These are phyloP conservation scores for Drosophila parvula DNA, from an alignment of 1,140 invertebrate genomes.

Conservation along the genomic window DNA sequence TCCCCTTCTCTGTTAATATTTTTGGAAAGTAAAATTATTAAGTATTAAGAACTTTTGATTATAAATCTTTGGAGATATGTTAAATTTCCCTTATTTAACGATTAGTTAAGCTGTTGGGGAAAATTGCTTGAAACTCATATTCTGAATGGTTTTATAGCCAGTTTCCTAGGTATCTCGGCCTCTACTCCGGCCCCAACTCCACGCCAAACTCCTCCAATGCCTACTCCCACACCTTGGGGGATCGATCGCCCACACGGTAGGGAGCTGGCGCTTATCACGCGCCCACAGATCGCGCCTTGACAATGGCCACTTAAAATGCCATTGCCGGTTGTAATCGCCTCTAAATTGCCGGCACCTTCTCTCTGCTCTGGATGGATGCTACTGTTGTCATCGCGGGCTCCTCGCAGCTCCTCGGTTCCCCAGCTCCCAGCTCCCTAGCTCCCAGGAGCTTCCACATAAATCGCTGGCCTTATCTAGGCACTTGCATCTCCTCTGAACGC, in stretches of 20 bases:
- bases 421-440: not conserved
- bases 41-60: not conserved
- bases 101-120: too few species aligned
- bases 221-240: constrained; percentile 26
- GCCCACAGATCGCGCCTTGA: constrained; percentile 66
- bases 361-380: constrained; percentile 41
- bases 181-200: not conserved
- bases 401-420: not conserved
- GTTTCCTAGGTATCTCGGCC: not conserved
- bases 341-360: constrained; percentile 72
- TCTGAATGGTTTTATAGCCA: not conserved
- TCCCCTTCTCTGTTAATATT: constrained; percentile 3
- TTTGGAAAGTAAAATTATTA: not conserved
- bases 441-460: constrained; percentile 70
- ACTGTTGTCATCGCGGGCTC: constrained; percentile 58
- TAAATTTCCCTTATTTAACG: too few species aligned
- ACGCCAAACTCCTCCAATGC: not conserved
- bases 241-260: constrained; percentile 67
- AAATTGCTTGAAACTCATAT: too few species aligned
- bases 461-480: constrained; percentile 68
- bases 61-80: too few species aligned
- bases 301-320: constrained; percentile 82
- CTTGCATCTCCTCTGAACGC: constrained; percentile 59
- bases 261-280: constrained; percentile 60
- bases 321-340: constrained; percentile 77